Percentiles rank a stretch among this genome's conserved stretches.
phyloP scores from a whole-genome alignment of 2,888 invertebrate species.

The Callyntrura sp. region DNA sequence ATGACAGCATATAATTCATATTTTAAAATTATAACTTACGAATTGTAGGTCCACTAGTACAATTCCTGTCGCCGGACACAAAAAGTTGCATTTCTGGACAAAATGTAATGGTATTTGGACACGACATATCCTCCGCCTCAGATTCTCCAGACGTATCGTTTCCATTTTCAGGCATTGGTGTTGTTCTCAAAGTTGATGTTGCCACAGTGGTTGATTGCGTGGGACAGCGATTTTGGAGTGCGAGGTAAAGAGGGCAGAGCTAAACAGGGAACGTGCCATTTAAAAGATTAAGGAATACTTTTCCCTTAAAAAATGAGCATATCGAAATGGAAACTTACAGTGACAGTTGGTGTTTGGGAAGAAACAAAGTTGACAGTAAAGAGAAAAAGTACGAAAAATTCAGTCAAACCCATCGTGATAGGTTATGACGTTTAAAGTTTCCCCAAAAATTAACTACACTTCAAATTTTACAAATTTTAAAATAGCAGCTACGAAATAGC shows the following conservation, averaged over 20 bases:
- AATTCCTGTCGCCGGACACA: slow-evolving; percentile 39
- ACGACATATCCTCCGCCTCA: slow-evolving; percentile 46
- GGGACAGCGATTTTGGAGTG: slow-evolving; percentile 60
- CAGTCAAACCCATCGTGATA: neutral
- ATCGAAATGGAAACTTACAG: slow-evolving; percentile 23
- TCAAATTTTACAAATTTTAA: too few species aligned
- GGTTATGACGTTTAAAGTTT: too few species aligned
- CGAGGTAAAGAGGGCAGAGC: slow-evolving; percentile 60
- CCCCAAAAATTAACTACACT: too few species aligned
- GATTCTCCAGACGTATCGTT: slow-evolving; percentile 18
- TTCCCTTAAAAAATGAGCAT: too few species aligned
- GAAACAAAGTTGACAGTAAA: neutral
- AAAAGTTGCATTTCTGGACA: slow-evolving; percentile 50
- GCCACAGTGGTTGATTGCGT: slow-evolving; percentile 20
- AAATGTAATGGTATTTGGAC: slow-evolving; percentile 37
- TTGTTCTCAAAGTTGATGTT: neutral
- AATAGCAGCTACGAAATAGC: too few species aligned
- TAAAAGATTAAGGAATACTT: too few species aligned
- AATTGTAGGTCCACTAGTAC: slow-evolving; percentile 52
- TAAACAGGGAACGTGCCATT: too few species aligned
- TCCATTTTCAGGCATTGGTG: slow-evolving; percentile 12
- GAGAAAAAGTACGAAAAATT: neutral
- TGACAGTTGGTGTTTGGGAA: slow-evolving; percentile 32
- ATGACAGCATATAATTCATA: too few species aligned
- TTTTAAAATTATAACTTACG: slow-evolving; percentile 34